Evolutionary conservation across 2,888 invertebrate genomes (phyloP), one percentile per base, ranked within the genome.

Genomic region (Eupithecia vulgata): DNA sequence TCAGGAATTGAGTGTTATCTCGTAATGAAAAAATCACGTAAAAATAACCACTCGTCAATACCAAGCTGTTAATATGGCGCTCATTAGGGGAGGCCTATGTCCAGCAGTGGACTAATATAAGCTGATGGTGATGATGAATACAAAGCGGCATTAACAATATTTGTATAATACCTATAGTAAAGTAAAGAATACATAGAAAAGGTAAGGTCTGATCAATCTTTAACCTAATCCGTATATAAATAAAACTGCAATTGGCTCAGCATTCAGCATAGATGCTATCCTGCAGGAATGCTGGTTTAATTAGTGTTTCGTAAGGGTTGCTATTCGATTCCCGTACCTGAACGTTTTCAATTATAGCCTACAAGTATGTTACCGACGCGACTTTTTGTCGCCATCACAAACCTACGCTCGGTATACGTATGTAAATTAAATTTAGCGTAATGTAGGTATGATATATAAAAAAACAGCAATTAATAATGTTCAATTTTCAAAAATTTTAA

Each of bases 261-360:
- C 62, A 35, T 37, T 10, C 62, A 64, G 12, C 72, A 65, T 68
- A 72, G 75, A 75, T 75, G 42, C 34, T 75, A 75, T 70, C 70
- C 34, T 64, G 34, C 37, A 72, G 72, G 75, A 75, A 72, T 68
- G 70, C 70, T 72, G 59, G 75, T 74, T 74, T 74, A 74, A 75
- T 75, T 75, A 72, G 75, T 72, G 35, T 40, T 74, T 66, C 62
- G 71, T 64, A 67, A 62, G 69, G 67, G 52, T 66, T 64, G 66
- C 57, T n/a, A 71, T 59, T 64, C 62, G 64, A 64, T 64, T 65
- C 65, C 25, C 40, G 67, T 67, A 67, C 68, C 68, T 61, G 68
- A 21, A 65, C 37, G 65, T 65, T 65, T 65, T 65, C 65, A 65
- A 65, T 65, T 65, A 65, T 25, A 42, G 65, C 65, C 65, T 65